Evolutionary conservation across 2,797 vertebrate species (phyloP).

Genomic region (Orientallactaga sibirica): DNA sequence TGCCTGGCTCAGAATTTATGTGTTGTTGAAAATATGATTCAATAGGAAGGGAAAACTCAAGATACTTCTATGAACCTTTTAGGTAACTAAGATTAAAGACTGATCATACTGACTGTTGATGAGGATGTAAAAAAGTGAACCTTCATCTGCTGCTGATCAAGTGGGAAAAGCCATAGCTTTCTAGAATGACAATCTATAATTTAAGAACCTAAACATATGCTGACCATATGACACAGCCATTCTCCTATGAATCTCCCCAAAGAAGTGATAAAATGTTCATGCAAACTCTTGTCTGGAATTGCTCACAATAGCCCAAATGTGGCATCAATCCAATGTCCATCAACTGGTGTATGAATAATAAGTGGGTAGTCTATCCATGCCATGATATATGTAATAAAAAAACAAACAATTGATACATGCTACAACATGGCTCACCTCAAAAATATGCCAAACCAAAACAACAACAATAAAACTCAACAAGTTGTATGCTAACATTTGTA

Average conservation of each 20-base stretch:
- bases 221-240: neutral
- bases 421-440: neutral
- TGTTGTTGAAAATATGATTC: neutral
- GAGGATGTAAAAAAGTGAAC: neutral
- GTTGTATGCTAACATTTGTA: neutral
- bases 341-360: neutral
- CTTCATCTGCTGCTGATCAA: neutral
- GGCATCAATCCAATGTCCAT: neutral
- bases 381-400: neutral
- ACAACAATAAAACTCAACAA: neutral
- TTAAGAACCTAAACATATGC: conserved; percentile 7
- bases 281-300: neutral
- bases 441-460: neutral
- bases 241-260: neutral
- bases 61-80: neutral
- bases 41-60: conserved; percentile 5
- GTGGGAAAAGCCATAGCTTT: neutral
- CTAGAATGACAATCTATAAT: neutral
- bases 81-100: neutral
- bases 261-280: neutral
- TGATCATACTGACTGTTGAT: neutral
- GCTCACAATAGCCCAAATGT: neutral
- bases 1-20: neutral
- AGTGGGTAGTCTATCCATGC: neutral
- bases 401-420: neutral